These are phyloP conservation scores for Epizoanthus rinbou DNA, from an alignment of 92 coral and sea anemone species.

Conservation along the genomic window DNA sequence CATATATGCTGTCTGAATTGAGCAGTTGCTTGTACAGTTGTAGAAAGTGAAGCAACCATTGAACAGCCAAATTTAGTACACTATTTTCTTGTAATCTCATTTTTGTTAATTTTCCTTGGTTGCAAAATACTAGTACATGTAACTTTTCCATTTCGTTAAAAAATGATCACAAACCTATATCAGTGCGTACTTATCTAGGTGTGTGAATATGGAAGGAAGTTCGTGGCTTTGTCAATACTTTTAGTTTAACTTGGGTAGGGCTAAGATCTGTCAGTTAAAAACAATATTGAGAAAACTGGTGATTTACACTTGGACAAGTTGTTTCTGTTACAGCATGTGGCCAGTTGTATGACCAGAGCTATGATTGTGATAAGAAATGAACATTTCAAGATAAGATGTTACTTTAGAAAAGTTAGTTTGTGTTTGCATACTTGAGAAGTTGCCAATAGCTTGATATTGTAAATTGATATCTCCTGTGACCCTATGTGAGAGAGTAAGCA, in stretches of 20 bases:
- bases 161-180: background rate
- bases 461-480: background rate
- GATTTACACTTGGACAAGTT: background rate
- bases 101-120: no score
- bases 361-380: slow-evolving; percentile 5
- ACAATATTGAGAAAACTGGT: background rate
- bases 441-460: slow-evolving; percentile 8
- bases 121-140: no score
- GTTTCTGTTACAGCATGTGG: background rate
- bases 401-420: background rate
- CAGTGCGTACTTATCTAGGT: background rate
- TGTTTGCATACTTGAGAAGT: slow-evolving; percentile 13
- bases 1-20: no score
- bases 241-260: background rate
- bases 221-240: background rate
- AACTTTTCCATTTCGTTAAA: background rate
- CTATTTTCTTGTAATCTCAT: no score
- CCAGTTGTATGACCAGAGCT: background rate
- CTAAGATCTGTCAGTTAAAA: background rate
- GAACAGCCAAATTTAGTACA: no score
- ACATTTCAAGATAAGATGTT: slow-evolving; percentile 1
- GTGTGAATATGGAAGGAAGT: background rate
- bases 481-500: no score
- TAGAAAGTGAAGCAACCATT: no score
- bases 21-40: no score